Percentiles rank a stretch among this genome's conserved stretches.
phyloP scores from a whole-genome alignment of 2,113 vertebrate species.

The Phylloscopus trochilus region DNA sequence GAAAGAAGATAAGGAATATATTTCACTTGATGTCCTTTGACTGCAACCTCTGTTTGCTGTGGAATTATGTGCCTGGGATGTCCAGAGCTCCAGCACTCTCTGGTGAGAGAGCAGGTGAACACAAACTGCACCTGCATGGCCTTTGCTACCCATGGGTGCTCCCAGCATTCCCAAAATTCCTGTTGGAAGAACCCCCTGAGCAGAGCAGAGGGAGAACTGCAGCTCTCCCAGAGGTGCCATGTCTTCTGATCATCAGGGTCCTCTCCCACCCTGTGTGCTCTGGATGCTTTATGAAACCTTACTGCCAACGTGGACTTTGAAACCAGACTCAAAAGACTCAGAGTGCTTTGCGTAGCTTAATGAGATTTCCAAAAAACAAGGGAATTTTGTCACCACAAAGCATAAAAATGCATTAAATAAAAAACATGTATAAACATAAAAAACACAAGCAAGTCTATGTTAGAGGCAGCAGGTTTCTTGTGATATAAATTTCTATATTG shows the following conservation, averaged over 20 bases:
- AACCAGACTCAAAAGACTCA: not conserved
- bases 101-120: not conserved
- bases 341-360: not conserved
- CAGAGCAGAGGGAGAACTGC: not conserved
- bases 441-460: not conserved
- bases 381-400: not conserved
- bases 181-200: not conserved
- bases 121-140: not conserved
- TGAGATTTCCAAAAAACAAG: not conserved
- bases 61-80: not conserved
- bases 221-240: not conserved
- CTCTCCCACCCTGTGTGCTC: not conserved
- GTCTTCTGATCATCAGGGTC: not conserved
- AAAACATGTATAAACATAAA: not conserved
- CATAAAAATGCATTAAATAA: not conserved
- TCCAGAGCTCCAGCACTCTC: not conserved
- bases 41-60: not conserved
- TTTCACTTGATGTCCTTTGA: not conserved
- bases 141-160: fast-evolving
- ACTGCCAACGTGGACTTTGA: fast-evolving
- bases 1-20: not conserved
- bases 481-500: not conserved
- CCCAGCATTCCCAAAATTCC: not conserved
- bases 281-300: not conserved
- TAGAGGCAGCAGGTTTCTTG: not conserved